Evolutionary conservation across 2,113 vertebrate genomes (phyloP), one percentile per base, ranked within the genome.

Genomic region (Aepyceros melampus): DNA sequence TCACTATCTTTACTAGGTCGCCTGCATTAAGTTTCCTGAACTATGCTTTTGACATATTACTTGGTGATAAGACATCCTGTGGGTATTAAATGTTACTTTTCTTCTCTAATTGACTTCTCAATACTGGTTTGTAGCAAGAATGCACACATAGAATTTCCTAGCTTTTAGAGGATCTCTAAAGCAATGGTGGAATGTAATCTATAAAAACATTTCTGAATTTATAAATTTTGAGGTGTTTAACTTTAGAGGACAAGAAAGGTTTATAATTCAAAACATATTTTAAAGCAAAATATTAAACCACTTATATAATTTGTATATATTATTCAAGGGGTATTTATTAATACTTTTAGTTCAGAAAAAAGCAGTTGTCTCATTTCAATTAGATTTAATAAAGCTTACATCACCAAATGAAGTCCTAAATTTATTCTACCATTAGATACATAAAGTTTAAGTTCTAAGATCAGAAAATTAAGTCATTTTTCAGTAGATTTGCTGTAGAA

Each of bases 231-330:
- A 88, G 33, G 88, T 86, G 17, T n/a, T 81, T 86, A 87, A 62
- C n/a, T 78, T 96, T 89, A 76, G 56, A 58, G 7, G 21, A 49
- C 45, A 62, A 94, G 23, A 83, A 49, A 95, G 5, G 29, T 33
- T 62, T 62, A 53, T 17, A 71, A 86, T 31, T 62, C 58, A 60
- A 89, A 96, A 51, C 15, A 74, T 16, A 94, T 47, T 96, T 95
- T 56, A 92, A 96, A 86, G 19, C n/a, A 82, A 95, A 96, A 89
- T 53, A 10, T 76, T 87, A 87, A 95, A 89, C 74, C 23, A 58
- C 2, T 16, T 88, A 45, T 5, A 43, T 67, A n/a, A 64, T 25
- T 74, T 95, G 79, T n/a, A 23, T 33, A 56, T 43, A 78, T 84
- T 92, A 11, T 79, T 62, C 27, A 76, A 92, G 13, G 25, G 60